Base-by-base conservation (phyloP, 2,113 vertebrate genomes). In the Dipodomys spectabilis region DNA sequence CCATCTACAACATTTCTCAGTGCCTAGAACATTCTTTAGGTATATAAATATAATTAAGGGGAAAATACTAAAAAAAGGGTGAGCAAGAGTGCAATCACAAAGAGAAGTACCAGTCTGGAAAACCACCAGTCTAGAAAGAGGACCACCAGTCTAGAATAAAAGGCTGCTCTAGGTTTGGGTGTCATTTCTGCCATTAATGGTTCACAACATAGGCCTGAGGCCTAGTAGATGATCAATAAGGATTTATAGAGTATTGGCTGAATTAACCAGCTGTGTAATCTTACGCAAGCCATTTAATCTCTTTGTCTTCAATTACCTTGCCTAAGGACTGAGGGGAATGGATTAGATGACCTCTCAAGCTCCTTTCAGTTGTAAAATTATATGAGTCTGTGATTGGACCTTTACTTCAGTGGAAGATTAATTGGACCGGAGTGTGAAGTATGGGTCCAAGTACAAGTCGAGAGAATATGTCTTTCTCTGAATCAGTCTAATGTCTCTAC, bases 311-410 rank as follows among this genome's bases (percentile, higher is more conserved):
- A 73, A 62, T 94, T 93, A 91, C 62, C 73, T 95, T 45, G 88
- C 71, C 62, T 7, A 10, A 86, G 35, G 77, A 95, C 65, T 53
- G n/a, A 93, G 28, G 45, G 20, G 64, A 94, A 67, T 96, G 86
- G 82, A 83, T 88, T 85, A 64, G 80, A 60, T 91, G 91, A 95
- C 95, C 93, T 86, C 82, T 32, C 32, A 68, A 74, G 82, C 53
- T 57, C 80, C 39, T 53, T 89, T 90, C 30, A 62, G 67, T 78
- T 75, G 11, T 95, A 96, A 96, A 95, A 83, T 95, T 83, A 65
- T 94, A 86, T 81, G 96, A 91, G 91, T 95, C 80, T 81, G 28
- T 89, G 84, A 95, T 87, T 89, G 77, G 65, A 16, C 91, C 86
- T 96, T 84, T 93, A 49, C 89, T 69, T 91, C 45, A 45, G 60